Percentiles rank a stretch among this genome's conserved stretches.
Evolutionary conservation across 2,888 invertebrate genomes (phyloP).

Genomic region (Andrena hattorfiana): DNA sequence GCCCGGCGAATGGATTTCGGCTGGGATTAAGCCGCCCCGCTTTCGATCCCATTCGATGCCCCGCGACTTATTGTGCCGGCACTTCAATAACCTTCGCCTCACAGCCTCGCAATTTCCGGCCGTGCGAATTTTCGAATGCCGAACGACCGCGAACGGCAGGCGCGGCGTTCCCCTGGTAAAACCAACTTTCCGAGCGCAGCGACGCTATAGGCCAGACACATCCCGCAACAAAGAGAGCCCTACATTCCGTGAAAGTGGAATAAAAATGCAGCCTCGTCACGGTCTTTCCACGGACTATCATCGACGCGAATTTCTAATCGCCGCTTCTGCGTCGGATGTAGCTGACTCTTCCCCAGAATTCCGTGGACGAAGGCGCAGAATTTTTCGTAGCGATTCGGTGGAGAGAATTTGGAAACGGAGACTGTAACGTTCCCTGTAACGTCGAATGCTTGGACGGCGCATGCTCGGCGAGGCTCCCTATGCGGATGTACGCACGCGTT

Average conservation of each 20-base stretch:
- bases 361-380: neutral
- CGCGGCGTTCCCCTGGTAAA: neutral
- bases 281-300: conserved; percentile 13
- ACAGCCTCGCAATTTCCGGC: conserved; percentile 59
- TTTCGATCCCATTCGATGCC: conserved; percentile 69
- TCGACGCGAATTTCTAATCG: conserved; percentile 9
- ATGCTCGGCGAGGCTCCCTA: conserved; percentile 24
- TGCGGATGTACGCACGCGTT: conserved; percentile 47
- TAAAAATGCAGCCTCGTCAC: conserved; percentile 28
- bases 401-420: neutral
- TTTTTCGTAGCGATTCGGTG: neutral
- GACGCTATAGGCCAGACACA: neutral
- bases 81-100: conserved; percentile 52
- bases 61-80: conserved; percentile 64
- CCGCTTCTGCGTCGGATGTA: too few relatives aligned
- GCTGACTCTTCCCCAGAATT: neutral
- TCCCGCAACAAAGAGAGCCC: conserved; percentile 15
- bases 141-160: conserved; percentile 1
- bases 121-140: conserved; percentile 57
- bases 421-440: conserved; percentile 12
- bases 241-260: conserved; percentile 20
- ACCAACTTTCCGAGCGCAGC: neutral
- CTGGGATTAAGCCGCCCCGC: conserved; percentile 69
- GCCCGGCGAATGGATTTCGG: conserved; percentile 66
- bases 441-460: conserved; percentile 1